Evolutionary conservation across 1,140 invertebrate genomes (phyloP), one percentile per base, ranked within the genome.

Genomic region (Drosophila nannoptera): DNA sequence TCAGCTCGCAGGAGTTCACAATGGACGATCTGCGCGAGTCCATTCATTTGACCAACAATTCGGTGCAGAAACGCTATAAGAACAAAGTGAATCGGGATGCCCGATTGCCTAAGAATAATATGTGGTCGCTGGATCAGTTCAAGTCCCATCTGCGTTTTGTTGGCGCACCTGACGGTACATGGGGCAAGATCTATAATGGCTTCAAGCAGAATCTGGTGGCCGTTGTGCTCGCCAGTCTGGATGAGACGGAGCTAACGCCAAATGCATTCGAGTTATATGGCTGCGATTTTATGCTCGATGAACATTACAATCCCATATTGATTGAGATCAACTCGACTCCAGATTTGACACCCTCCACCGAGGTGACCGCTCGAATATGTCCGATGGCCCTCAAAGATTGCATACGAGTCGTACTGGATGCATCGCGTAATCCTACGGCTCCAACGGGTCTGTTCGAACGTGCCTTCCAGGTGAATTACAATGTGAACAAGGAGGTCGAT

Each of bases 301-400:
- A 97, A 78, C 94, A 97, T 78, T 94, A 95, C 56, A 93, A 93
- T 64, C 96, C 97, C 0, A 97, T 96, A 94, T 90, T 98, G 45
- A 96, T 98, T 73, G 97, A 98, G 90, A 97, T 98, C 66, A 98
- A 98, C 90, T 96, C 95, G 0, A 95, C 94, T 87, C 97, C 97
- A 0, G 95, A 96, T 76, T 93, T 97, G 90, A 93, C 95, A 66
- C 91, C 93, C 0, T 97, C 94, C 32, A 97, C 96, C 0, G 92
- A 93, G 62, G 93, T 98, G 7, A 98, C 96, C 0, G 93, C 94
- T 9, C 91, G 93, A 69, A 92, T 98, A 75, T 98, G 97, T 87
- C 92, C 94, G 4, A 91, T 93, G 75, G 95, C 96, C 31, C 89
- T 97, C 0, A 94, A 96, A 74, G 96, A 98, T 90, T 92, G 96